phyloP scores from a whole-genome alignment of 2,113 vertebrate species.

The Carassius auratus region DNA sequence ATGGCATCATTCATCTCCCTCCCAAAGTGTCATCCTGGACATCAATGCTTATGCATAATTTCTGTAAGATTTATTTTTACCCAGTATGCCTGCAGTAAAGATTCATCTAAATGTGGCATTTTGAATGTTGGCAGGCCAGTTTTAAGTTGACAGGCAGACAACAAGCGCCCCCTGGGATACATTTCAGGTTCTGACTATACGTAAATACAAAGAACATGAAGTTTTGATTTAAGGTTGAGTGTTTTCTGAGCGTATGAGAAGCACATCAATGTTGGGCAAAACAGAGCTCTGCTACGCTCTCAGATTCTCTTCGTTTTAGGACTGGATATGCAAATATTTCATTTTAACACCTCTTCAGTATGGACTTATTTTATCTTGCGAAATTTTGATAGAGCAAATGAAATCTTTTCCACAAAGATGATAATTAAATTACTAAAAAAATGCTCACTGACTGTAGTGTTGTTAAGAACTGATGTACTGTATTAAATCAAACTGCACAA shows the following conservation, averaged over 20 bases:
- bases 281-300: not conserved
- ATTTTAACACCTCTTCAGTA: not conserved
- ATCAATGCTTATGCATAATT: not conserved
- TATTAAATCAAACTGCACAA: too few relatives aligned
- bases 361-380: not conserved
- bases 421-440: not conserved
- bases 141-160: slow-evolving; percentile 22
- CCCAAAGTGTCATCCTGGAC: not conserved
- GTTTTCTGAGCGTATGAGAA: not conserved
- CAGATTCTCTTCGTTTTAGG: not conserved
- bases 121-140: not conserved
- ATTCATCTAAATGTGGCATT: not conserved
- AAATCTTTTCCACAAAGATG: not conserved
- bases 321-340: not conserved
- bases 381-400: not conserved
- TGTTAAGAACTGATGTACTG: not conserved
- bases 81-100: not conserved
- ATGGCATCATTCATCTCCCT: not conserved
- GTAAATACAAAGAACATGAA: slow-evolving; percentile 16
- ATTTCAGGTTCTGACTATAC: not conserved
- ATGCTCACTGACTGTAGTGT: not conserved
- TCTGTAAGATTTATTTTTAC: slow-evolving; percentile 21
- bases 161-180: slow-evolving; percentile 4
- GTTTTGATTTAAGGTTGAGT: slow-evolving; percentile 18
- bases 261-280: not conserved